Percentiles rank a stretch among this genome's conserved stretches.
phyloP scores from a whole-genome alignment of 2,797 vertebrate species.

The Cheracebus regulus region DNA sequence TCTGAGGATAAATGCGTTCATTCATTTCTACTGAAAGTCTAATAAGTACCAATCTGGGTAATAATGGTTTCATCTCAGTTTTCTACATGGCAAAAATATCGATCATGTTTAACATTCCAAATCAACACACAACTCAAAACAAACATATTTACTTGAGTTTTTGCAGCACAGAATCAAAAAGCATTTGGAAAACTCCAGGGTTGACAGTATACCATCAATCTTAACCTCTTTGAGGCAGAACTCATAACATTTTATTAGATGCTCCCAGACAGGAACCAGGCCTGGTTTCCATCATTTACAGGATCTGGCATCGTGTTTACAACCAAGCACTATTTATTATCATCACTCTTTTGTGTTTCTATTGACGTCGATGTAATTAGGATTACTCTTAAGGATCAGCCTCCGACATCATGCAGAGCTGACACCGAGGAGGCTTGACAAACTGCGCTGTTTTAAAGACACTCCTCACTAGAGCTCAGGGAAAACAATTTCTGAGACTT shows the following conservation, averaged over 20 bases:
- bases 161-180: conserved; percentile 45
- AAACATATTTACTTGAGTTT: conserved; percentile 43
- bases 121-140: conserved; percentile 19
- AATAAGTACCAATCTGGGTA: not conserved
- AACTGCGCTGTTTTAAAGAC: not conserved
- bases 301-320: not conserved
- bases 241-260: conserved; percentile 63
- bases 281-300: not conserved
- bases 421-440: not conserved
- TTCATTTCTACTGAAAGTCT: conserved; percentile 9
- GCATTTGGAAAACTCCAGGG: not conserved
- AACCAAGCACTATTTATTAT: conserved; percentile 17
- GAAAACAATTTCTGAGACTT: not conserved
- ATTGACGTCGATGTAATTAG: not conserved
- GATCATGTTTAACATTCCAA: not conserved
- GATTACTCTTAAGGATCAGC: not conserved
- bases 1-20: not conserved
- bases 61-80: not conserved
- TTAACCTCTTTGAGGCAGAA: conserved; percentile 49
- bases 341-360: not conserved
- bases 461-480: not conserved
- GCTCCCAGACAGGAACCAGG: conserved; percentile 28
- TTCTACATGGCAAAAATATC: conserved; percentile 29
- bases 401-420: not conserved
- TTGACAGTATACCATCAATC: conserved; percentile 23